phyloP scores from a whole-genome alignment of 2,113 vertebrate genomes.

The Hyaena hyaena region DNA sequence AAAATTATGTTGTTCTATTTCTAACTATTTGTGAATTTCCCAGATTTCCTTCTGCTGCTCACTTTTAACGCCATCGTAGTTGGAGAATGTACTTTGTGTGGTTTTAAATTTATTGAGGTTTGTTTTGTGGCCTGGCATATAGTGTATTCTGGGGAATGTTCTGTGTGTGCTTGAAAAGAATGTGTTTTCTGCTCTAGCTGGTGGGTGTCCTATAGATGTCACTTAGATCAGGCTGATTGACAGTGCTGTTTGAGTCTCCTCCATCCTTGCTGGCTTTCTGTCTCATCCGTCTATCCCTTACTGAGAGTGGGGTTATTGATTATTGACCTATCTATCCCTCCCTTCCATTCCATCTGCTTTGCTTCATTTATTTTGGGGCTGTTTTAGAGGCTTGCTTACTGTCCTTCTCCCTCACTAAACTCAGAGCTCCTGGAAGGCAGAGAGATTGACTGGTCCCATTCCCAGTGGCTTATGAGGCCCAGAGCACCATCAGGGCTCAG shows the following conservation, averaged over 20 bases:
- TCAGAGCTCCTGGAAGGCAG: neutral
- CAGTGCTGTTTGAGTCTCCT: neutral
- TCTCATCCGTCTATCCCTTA: neutral
- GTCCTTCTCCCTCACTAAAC: neutral
- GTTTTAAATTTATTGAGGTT: neutral
- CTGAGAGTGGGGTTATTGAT: neutral
- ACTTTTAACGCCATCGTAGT: neutral
- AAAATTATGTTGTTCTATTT: neutral
- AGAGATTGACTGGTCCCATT: too few relatives aligned
- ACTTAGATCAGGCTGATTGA: neutral
- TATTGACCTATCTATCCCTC: neutral
- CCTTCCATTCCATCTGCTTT: neutral
- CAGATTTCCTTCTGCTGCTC: neutral
- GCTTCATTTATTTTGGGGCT: neutral
- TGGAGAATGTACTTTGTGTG: neutral
- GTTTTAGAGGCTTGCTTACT: neutral
- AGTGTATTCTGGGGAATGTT: neutral
- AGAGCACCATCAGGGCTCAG: neutral
- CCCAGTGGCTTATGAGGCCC: neutral
- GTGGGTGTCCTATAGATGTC: neutral
- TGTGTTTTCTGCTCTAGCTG: neutral
- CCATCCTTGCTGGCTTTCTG: neutral
- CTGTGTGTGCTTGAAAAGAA: neutral
- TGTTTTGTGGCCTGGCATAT: neutral
- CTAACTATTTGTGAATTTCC: neutral